These are phyloP conservation scores for Dasypogon diadema DNA, from an alignment of 2,888 invertebrate species.

Conservation along the genomic window DNA sequence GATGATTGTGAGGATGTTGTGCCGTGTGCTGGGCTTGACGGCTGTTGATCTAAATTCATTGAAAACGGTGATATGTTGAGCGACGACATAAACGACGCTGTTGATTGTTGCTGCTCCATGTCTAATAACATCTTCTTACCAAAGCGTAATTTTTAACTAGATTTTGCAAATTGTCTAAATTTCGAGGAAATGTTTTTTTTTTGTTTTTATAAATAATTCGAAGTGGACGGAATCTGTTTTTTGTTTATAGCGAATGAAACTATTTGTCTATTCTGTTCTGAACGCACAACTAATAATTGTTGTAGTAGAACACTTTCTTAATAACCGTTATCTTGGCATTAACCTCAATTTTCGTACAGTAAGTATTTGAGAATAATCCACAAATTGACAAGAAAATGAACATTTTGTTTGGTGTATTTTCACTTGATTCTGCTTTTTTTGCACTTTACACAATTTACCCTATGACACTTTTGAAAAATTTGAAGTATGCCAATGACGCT, in stretches of 20 bases:
- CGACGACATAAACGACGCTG: slow-evolving; percentile 88
- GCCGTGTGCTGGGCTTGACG: slow-evolving; percentile 73
- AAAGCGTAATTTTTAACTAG: slow-evolving; percentile 11
- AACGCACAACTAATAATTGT: slow-evolving; percentile 24
- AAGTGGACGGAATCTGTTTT: slow-evolving; percentile 22
- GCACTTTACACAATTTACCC: neutral
- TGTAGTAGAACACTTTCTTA: slow-evolving; percentile 17
- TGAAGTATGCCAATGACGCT: too few species aligned
- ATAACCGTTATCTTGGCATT: slow-evolving; percentile 29
- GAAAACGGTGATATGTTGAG: slow-evolving; percentile 91
- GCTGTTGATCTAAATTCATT: slow-evolving; percentile 77
- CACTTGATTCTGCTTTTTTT: too few species aligned
- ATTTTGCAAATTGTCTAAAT: neutral
- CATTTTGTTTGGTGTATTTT: neutral
- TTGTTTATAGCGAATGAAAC: neutral
- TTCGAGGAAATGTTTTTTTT: neutral
- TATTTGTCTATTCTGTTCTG: neutral
- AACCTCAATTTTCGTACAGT: neutral
- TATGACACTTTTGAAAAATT: too few species aligned
- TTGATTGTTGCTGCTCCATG: slow-evolving; percentile 86
- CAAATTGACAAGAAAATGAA: neutral
- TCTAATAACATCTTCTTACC: slow-evolving; percentile 79
- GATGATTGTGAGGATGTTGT: slow-evolving; percentile 59
- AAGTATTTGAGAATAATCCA: neutral
- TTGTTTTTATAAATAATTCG: neutral